Conservation (phyloP, 2,888 invertebrate species). For the Drosophila eohydei region DNA sequence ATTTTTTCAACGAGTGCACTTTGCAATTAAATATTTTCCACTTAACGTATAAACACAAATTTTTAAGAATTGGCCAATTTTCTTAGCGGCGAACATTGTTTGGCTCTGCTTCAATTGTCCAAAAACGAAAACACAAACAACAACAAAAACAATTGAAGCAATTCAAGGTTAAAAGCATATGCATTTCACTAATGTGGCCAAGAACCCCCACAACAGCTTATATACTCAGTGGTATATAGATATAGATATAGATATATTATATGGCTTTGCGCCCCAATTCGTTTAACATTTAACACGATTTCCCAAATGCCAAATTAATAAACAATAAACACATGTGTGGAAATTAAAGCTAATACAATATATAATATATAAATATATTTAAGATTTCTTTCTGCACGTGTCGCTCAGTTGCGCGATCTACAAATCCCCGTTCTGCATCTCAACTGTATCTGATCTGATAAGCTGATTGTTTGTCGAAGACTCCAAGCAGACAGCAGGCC, state of each 20-base stretch:
- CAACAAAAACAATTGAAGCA: conserved; percentile 30
- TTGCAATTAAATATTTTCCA: conserved; percentile 40
- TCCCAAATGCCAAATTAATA: conserved; percentile 34
- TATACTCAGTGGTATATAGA: conserved; percentile 4
- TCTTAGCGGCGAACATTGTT: conserved; percentile 16
- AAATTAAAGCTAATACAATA: conserved; percentile 19
- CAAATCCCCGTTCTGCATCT: neutral
- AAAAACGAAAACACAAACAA: conserved; percentile 27
- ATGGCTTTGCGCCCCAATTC: conserved; percentile 36
- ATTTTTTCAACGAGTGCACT: conserved; percentile 41
- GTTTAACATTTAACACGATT: conserved; percentile 40
- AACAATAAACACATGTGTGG: conserved; percentile 32
- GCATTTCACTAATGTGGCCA: conserved; percentile 63
- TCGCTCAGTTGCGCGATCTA: neutral
- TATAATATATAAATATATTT: neutral
- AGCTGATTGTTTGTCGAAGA: conserved; percentile 3
- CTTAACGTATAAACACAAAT: conserved; percentile 36
- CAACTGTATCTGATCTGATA: neutral
- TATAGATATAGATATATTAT: conserved; percentile 20
- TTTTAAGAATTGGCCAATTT: conserved; percentile 22
- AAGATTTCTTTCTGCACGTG: conserved; percentile 15
- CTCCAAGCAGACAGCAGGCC: neutral
- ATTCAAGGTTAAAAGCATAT: conserved; percentile 68
- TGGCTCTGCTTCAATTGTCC: conserved; percentile 45
- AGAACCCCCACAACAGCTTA: conserved; percentile 43